Conservation (phyloP, 2,888 invertebrate genomes). For the Pristionchus japonicus region DNA sequence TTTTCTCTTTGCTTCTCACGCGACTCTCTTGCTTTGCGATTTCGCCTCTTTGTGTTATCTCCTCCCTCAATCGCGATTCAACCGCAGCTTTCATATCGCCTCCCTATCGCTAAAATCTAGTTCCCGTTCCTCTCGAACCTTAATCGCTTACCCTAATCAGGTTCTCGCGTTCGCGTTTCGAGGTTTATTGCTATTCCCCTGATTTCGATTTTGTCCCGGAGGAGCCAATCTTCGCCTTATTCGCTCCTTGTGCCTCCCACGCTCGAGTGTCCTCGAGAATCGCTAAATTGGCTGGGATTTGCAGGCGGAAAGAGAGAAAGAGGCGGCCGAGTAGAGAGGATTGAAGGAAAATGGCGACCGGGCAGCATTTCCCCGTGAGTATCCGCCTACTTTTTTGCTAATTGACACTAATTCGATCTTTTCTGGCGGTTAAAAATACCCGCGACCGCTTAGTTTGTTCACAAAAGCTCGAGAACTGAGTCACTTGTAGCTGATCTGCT, state of each 20-base stretch:
- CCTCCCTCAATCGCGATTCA: background rate
- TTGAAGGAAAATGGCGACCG: background rate
- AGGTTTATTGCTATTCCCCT: background rate
- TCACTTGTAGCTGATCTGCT: no score
- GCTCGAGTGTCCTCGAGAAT: conserved; percentile 36
- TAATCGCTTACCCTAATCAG: background rate
- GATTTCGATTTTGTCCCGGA: background rate
- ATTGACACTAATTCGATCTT: background rate
- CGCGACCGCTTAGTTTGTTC: background rate
- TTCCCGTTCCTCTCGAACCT: background rate
- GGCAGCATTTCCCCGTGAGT: conserved; percentile 37
- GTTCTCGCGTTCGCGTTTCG: background rate
- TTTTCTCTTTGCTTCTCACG: conserved; percentile 35
- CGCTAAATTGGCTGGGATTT: conserved; percentile 35
- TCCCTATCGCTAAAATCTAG: background rate
- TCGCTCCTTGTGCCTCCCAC: conserved; percentile 21
- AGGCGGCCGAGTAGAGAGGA: conserved; percentile 26
- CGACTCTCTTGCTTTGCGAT: background rate
- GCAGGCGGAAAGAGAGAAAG: conserved; percentile 9
- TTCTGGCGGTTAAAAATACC: background rate
- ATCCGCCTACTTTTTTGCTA: background rate
- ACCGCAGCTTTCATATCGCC: background rate
- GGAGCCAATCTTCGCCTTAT: background rate
- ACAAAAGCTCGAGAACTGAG: no score
- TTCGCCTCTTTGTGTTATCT: conserved; percentile 1